Evolutionary conservation across 2,113 vertebrate species (phyloP), one percentile per base, ranked within the genome.

Genomic region (Acrocephalus arundinaceus): DNA sequence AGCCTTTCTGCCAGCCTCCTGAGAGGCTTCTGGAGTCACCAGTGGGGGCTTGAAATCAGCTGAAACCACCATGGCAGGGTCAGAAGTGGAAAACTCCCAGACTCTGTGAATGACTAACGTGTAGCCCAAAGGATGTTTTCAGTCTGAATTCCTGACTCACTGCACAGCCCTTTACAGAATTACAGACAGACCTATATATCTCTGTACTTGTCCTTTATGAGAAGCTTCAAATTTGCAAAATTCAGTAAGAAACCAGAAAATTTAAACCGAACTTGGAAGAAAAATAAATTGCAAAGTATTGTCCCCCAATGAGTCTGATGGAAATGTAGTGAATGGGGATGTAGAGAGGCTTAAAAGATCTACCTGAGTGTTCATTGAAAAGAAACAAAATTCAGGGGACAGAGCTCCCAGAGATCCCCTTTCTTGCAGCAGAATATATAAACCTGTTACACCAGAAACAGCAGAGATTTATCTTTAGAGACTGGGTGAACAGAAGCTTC

Each of bases 41-140:
- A 83, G 39, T 75, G 83, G 65, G 92, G 61, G 21, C 73, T 80
- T 16, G 48, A 91, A 96, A 94, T 88, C 78, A 94, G 54, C 59
- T 41, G 80, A 82, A 85, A 76, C 61, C 86, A 43, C 31, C 45
- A 39, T 22, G 63, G 66, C 41, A 80, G 52, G 46, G 63, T 3
- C 76, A 14, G 54, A 78, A 7, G 43, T 7, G 86, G 41, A 85
- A 78, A 94, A 83, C 61, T 52, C 57, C 80, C 49, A 70, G 54
- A 76, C 24, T 68, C 12, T 28, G 16, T n/a, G 74, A 82, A 65
- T 22, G 4, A 11, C 45, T 68, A 54, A 68, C 0, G 0, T 37
- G 45, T 4, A 89, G 37, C 62, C 70, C 66, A 63, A 28, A 82
- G 17, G 18, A 28, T 17, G 52, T 30, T 62, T 90, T 66, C 52